Percentiles rank a stretch among this genome's conserved stretches.
These are phyloP conservation scores for Spermophilus dauricus DNA, from an alignment of 2,113 vertebrate species.

Conservation along the genomic window DNA sequence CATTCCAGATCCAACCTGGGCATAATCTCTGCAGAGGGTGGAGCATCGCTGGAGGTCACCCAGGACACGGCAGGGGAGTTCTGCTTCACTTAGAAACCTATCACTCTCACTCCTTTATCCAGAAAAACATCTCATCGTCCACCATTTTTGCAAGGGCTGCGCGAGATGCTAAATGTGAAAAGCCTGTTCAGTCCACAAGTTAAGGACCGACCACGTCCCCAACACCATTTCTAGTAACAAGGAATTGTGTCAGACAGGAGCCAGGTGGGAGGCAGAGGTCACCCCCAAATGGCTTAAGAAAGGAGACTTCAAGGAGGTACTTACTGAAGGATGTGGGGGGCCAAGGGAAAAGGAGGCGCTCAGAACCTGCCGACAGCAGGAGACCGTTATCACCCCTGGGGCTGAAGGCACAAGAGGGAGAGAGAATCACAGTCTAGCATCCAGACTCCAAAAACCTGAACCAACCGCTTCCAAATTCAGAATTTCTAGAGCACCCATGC, in stretches of 20 bases:
- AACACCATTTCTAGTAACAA: neutral
- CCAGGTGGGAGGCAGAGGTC: neutral
- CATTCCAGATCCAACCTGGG: neutral
- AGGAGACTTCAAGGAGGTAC: neutral
- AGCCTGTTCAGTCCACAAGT: neutral
- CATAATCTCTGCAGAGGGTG: neutral
- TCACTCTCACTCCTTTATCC: neutral
- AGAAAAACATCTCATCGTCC: neutral
- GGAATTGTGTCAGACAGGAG: neutral
- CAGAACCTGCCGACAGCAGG: neutral
- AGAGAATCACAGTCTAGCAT: neutral
- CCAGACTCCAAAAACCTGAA: neutral
- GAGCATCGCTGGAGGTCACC: neutral
- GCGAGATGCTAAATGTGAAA: neutral
- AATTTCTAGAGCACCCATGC: neutral
- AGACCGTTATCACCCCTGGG: neutral
- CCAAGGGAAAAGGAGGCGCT: neutral
- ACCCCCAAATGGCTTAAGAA: neutral
- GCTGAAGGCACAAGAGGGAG: neutral
- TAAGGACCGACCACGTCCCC: neutral
- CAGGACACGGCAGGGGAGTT: no score
- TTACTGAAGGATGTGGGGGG: neutral
- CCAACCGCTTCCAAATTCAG: neutral
- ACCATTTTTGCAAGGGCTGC: neutral
- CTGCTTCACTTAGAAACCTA: neutral